Base-by-base conservation (phyloP, 1,140 invertebrate genomes). In the Papilio polytes region DNA sequence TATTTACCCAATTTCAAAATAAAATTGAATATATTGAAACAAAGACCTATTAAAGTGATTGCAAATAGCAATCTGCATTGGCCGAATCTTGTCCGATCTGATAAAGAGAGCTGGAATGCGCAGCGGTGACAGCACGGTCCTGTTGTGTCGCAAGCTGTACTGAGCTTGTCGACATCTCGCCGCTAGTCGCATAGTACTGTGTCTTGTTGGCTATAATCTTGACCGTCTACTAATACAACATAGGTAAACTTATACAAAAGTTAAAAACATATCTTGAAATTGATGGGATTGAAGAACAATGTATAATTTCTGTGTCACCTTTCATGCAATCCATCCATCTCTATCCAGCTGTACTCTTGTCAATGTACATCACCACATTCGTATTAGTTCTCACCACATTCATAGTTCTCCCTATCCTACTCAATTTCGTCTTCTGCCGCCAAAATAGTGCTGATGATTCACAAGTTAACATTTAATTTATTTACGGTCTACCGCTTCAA, bases 91-190 rank as follows among this genome's bases (percentile, higher is more conserved):
- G 59, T 63, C 22, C 41, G 46, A 82, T 82, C 81, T 80, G 81
- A 82, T 82, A 82, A 82, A 70, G 41, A 70, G 72, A 80, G 78
- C 81, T 73, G 72, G 73, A 53, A 80, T 82, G 56, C 76, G 74
- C 76, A 76, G 72, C 59, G 66, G 81, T 82, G 78, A 82, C 81
- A 82, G 81, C 70, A 31, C 56, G 74, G 59, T 59, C 78, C 78
- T 80, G 78, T 80, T 82, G 81, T 76, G 72, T 82, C 80, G 78
- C 81, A 79, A 82, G 80, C 31, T 48, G 66, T 31, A 46, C 78
- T 46, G 63, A 53, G 81, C 81, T 74, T 82, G 81, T 76, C 81
- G 78, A 72, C 74, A 76, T 22, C 77, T 79, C 73, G 18, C 78
- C 73, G 73, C 73, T 82, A 63, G 56, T 36, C 53, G 81, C 20